Percentiles rank a stretch among this genome's conserved stretches.
Evolutionary conservation across 2,888 invertebrate genomes (phyloP).

Genomic region (Ypsolopha sequella): DNA sequence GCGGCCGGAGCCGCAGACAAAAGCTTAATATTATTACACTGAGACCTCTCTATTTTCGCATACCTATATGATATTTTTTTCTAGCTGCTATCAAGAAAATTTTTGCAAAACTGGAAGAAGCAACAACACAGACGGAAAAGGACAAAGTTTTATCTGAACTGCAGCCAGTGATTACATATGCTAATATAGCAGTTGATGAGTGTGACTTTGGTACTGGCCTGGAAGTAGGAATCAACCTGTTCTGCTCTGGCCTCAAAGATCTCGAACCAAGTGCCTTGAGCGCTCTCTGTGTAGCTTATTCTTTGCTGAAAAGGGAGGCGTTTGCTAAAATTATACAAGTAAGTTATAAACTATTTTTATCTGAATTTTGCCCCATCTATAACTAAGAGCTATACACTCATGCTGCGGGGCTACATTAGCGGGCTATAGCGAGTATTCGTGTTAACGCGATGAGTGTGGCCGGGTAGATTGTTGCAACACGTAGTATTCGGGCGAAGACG

Average conservation of each 20-base stretch:
- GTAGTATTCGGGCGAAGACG: too few species aligned
- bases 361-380: too few species aligned
- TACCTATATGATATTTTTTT: slow-evolving; percentile 19
- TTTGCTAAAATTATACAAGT: slow-evolving; percentile 80
- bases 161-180: slow-evolving; percentile 85
- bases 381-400: too few species aligned
- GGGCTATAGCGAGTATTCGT: neutral
- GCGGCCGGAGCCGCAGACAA: too few species aligned
- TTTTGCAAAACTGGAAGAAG: slow-evolving; percentile 74
- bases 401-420: neutral
- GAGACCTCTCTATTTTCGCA: too few species aligned
- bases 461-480: neutral
- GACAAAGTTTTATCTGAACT: slow-evolving; percentile 75
- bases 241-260: slow-evolving; percentile 78
- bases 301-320: slow-evolving; percentile 77
- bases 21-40: too few species aligned
- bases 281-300: slow-evolving; percentile 81
- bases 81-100: slow-evolving; percentile 77
- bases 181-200: slow-evolving; percentile 93
- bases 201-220: slow-evolving; percentile 95
- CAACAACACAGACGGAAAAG: slow-evolving; percentile 70
- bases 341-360: slow-evolving; percentile 9
- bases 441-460: neutral
- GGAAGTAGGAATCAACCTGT: slow-evolving; percentile 89
- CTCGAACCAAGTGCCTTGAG: slow-evolving; percentile 76